Evolutionary conservation across 2,888 invertebrate genomes (phyloP), one percentile per base, ranked within the genome.

Genomic region (Scaptomyza flava): DNA sequence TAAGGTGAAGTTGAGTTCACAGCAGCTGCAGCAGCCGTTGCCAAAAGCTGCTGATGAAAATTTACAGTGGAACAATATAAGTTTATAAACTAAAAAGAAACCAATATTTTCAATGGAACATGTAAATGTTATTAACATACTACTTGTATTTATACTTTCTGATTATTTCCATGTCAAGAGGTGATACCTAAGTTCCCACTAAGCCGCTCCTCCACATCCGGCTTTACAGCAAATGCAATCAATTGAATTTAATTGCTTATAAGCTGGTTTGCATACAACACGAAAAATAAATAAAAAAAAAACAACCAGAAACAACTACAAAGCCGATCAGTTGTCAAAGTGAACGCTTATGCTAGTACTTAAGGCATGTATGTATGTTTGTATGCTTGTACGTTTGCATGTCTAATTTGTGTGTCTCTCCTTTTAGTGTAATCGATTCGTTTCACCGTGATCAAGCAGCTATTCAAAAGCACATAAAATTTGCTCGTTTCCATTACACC

Each of bases 401-500:
- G 79, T 45, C 74, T 78, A 74, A 78, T 74, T 74, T 74, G 79
- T 74, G 46, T 78, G 75, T 68, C 69, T 74, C 48, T 63, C 63
- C 68, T 74, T 74, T 60, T 43, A 60, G 45, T 63, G 79, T 74
- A 79, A 74, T 74, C 74, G 79, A 79, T 74, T 74, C 79, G 74
- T 54, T 79, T 58, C 60, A 63, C 75, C 59, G 76, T 75, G 74
- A 68, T 74, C 79, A 62, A 69, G 76, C 74, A 75, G 70, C 74
- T 74, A 74, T 74, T 74, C 60, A 79, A 79, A 74, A 54, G 76
- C 69, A 79, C 69, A 74, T 69, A 63, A 79, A 74, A 79, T 79
- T 75, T 75, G 53, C 57, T 68, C 42, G 79, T 50, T 45, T 43
- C 38, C 74, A 58, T 50, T 78, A 56, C 73, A 50, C 79, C 63